phyloP scores from a whole-genome alignment of 2,113 vertebrate genomes.

The Tetraodon nigroviridis region DNA sequence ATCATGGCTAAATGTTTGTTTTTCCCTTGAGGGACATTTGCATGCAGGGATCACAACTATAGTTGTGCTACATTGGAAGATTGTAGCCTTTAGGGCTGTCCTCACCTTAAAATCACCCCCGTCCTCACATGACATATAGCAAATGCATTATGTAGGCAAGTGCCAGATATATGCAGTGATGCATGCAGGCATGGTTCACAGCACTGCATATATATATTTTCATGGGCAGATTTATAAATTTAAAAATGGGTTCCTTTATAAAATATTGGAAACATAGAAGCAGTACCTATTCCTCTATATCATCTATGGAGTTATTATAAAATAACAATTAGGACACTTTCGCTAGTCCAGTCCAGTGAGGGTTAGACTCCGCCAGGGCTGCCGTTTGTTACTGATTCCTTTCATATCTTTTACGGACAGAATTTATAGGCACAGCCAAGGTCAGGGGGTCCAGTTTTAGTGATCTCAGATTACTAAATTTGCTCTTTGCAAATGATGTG shows the following conservation, averaged over 20 bases:
- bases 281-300: not conserved
- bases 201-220: conserved; percentile 8
- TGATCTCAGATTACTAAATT: no score
- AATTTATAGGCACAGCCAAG: no score
- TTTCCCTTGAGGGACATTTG: conserved; percentile 42
- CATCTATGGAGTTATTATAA: no score
- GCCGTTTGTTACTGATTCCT: no score
- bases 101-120: conserved; percentile 47
- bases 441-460: no score
- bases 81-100: conserved; percentile 41
- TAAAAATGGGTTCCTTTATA: no score
- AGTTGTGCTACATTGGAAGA: conserved; percentile 30
- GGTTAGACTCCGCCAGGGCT: no score
- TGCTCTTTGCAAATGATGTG: no score
- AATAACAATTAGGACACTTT: no score
- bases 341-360: no score
- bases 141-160: conserved; percentile 20
- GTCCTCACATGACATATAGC: conserved; percentile 17
- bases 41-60: conserved; percentile 36
- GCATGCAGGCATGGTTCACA: conserved; percentile 21
- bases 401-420: no score
- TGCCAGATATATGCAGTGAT: conserved; percentile 14
- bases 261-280: not conserved
- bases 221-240: no score
- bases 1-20: conserved; percentile 60